Percentiles rank a stretch among this genome's conserved stretches.
phyloP scores from a whole-genome alignment of 2,113 vertebrate genomes.

The Mobula hypostoma region DNA sequence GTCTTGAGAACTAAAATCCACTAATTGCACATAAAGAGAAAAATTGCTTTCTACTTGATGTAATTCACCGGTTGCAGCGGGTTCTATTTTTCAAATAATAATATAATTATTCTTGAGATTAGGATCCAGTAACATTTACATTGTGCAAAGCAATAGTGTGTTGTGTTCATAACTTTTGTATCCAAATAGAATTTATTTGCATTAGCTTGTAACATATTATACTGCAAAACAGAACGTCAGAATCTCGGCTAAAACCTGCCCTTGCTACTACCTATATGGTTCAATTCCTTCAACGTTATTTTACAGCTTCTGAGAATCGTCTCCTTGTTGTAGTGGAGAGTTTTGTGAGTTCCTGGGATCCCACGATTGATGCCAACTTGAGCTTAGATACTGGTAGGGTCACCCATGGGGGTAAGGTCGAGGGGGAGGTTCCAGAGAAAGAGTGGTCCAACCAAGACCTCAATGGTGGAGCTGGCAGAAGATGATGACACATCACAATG shows the following conservation, averaged over 20 bases:
- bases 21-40: background rate
- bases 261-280: background rate
- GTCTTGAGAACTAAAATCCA: background rate
- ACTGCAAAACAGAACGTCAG: background rate
- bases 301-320: too few relatives aligned
- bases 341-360: too few relatives aligned
- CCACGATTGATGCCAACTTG: too few relatives aligned
- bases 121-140: background rate
- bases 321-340: too few relatives aligned
- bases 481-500: too few relatives aligned
- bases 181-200: slow-evolving; percentile 1
- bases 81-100: background rate
- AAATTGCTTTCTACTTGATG: background rate
- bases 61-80: too few relatives aligned
- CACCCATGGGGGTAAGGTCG: too few relatives aligned
- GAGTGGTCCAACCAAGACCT: too few relatives aligned
- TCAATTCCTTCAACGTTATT: background rate
- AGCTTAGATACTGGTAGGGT: too few relatives aligned
- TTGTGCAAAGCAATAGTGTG: too few relatives aligned
- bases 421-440: too few relatives aligned
- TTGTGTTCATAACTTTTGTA: background rate
- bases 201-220: background rate
- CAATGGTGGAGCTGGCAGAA: too few relatives aligned
- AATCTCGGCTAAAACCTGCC: background rate
- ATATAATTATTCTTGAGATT: background rate